A percentile compares a stretch with the other conserved stretches of the same genome.
Conservation (phyloP, 2,113 vertebrate genomes). For the Ibidorhyncha struthersii region DNA sequence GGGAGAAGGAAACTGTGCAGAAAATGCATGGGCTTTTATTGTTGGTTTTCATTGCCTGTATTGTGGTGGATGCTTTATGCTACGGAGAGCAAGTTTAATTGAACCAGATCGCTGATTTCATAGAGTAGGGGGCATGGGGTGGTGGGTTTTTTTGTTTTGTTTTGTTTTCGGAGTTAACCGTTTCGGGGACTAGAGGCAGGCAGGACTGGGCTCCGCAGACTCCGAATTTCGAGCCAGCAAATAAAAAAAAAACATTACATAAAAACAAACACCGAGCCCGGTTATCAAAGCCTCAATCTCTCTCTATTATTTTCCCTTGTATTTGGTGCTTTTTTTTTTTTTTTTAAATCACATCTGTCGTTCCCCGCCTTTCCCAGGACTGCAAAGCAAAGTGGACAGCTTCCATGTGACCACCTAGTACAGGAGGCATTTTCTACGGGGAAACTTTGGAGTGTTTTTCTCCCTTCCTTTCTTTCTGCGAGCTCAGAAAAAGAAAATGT, state of each 20-base stretch:
- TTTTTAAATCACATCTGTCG: not conserved
- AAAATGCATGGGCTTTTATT: slow-evolving; percentile 57
- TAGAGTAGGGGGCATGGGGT: slow-evolving; percentile 8
- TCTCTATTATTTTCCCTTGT: slow-evolving; percentile 31
- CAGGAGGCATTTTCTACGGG: slow-evolving; percentile 32
- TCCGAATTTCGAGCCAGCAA: slow-evolving; percentile 13
- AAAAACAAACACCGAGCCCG: slow-evolving; percentile 24
- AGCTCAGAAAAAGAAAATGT: not conserved
- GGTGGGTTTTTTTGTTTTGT: not conserved
- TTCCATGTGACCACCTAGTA: slow-evolving; percentile 39
- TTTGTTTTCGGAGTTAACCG: slow-evolving; percentile 44
- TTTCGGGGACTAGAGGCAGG: slow-evolving; percentile 1
- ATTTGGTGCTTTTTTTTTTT: not conserved
- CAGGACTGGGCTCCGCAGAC: not conserved
- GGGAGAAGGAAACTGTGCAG: slow-evolving; percentile 56
- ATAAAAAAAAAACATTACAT: slow-evolving; percentile 35
- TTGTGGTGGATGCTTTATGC: slow-evolving; percentile 61
- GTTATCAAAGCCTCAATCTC: slow-evolving; percentile 44
- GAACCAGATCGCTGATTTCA: slow-evolving; percentile 61
- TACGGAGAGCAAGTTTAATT: slow-evolving; percentile 60
- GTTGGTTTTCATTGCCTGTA: slow-evolving; percentile 55
- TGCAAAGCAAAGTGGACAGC: not conserved
- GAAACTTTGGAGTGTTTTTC: slow-evolving; percentile 25
- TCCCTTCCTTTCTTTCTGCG: slow-evolving; percentile 5
- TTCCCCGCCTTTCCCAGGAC: slow-evolving; percentile 21